These are phyloP conservation scores for Drymonia ruficornis DNA, from an alignment of 2,888 invertebrate genomes.

Conservation along the genomic window DNA sequence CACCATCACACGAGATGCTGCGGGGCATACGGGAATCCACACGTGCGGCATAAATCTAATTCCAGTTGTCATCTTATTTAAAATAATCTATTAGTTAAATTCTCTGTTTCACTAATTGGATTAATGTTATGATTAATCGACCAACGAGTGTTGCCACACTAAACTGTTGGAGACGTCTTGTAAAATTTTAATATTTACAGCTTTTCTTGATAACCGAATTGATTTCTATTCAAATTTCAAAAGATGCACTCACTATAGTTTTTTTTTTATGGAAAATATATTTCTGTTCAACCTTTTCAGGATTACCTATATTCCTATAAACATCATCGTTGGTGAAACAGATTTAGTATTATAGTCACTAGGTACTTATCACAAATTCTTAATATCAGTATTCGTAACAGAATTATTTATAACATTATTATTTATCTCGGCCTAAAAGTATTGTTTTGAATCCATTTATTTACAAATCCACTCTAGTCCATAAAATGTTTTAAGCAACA, in stretches of 20 bases:
- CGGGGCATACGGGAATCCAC: constrained; percentile 79
- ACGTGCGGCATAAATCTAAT: constrained; percentile 75
- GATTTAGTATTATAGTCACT: background rate
- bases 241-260: too few species aligned
- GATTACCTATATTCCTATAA: too few species aligned
- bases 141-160: too few species aligned
- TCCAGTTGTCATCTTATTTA: constrained; percentile 74
- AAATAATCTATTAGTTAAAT: constrained; percentile 10
- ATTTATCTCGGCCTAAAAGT: constrained; percentile 18
- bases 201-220: too few species aligned
- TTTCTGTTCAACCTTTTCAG: too few species aligned
- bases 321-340: background rate
- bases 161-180: too few species aligned
- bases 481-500: constrained; percentile 1
- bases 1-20: constrained; percentile 79
- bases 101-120: background rate
- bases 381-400: constrained; percentile 36
- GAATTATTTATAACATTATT: constrained; percentile 23
- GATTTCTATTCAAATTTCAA: too few species aligned
- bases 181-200: too few species aligned
- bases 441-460: constrained; percentile 22
- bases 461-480: constrained; percentile 35
- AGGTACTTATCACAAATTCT: constrained; percentile 19
- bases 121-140: constrained; percentile 2
- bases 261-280: too few species aligned